These are phyloP conservation scores for Cotesia glomerata DNA, from an alignment of 1,140 invertebrate genomes.

Conservation along the genomic window DNA sequence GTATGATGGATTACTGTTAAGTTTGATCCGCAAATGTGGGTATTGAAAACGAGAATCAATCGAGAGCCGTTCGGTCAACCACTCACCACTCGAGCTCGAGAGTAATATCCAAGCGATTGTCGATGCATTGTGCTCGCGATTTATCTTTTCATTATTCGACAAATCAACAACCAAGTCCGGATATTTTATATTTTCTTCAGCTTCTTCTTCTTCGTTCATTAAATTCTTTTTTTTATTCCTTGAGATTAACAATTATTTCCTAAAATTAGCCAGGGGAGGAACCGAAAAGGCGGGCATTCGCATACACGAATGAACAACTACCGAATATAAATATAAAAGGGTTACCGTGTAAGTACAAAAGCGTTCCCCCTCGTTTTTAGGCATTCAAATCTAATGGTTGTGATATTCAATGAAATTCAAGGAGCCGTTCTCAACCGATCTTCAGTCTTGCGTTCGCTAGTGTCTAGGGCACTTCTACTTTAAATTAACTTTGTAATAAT, in stretches of 20 bases:
- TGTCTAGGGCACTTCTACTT: conserved; percentile 19
- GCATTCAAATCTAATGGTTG: conserved; percentile 36
- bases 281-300: conserved; percentile 44
- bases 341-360: conserved; percentile 12
- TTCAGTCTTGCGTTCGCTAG: conserved; percentile 24
- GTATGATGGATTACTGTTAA: conserved; percentile 30
- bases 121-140: not conserved
- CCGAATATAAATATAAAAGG: not conserved
- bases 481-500: not conserved
- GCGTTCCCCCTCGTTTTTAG: conserved; percentile 23
- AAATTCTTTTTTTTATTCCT: not conserved
- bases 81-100: not conserved
- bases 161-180: not conserved
- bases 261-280: conserved; percentile 36
- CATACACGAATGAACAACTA: conserved; percentile 4
- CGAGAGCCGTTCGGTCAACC: not conserved
- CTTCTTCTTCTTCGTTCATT: not conserved
- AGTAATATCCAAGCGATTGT: not conserved
- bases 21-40: conserved; percentile 32
- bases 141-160: not conserved
- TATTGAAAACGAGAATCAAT: conserved; percentile 30
- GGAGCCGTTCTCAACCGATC: conserved; percentile 33
- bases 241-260: not conserved
- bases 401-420: conserved; percentile 29
- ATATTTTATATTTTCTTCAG: not conserved